Evolutionary conservation across 2,113 vertebrate species (phyloP).

Genomic region (Trichechus manatus): DNA sequence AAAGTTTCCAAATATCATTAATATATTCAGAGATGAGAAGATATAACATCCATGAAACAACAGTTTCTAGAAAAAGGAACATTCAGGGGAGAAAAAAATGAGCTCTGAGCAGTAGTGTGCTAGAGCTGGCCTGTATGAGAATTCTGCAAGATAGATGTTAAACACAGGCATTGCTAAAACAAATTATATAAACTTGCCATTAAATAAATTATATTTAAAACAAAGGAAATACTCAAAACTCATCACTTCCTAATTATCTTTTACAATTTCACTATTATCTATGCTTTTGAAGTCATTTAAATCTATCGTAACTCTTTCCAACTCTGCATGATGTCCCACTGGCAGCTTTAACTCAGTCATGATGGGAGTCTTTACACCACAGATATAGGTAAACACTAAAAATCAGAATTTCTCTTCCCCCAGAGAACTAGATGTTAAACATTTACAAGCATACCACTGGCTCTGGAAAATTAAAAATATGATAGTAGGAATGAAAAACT

Average conservation of each 20-base stretch:
- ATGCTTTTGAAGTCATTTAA: neutral
- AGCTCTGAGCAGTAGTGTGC: neutral
- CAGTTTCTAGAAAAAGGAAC: neutral
- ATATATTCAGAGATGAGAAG: constrained; percentile 37
- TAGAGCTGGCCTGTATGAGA: neutral
- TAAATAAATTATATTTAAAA: neutral
- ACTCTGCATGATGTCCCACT: neutral
- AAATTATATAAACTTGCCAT: too few relatives aligned
- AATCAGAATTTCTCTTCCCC: neutral
- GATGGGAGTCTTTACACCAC: neutral
- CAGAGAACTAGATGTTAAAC: neutral
- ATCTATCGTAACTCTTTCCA: neutral
- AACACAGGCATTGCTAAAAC: neutral
- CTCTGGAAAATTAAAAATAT: neutral
- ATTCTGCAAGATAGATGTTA: constrained; percentile 33
- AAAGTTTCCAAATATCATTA: neutral
- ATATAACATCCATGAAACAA: neutral
- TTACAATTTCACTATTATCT: neutral
- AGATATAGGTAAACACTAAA: neutral
- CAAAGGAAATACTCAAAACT: neutral
- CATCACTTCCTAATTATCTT: neutral
- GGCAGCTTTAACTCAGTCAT: neutral
- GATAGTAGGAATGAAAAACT: neutral
- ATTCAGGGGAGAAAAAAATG: neutral
- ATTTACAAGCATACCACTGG: neutral